Base-by-base conservation (phyloP, 2,113 vertebrate genomes). In the Ia io region DNA sequence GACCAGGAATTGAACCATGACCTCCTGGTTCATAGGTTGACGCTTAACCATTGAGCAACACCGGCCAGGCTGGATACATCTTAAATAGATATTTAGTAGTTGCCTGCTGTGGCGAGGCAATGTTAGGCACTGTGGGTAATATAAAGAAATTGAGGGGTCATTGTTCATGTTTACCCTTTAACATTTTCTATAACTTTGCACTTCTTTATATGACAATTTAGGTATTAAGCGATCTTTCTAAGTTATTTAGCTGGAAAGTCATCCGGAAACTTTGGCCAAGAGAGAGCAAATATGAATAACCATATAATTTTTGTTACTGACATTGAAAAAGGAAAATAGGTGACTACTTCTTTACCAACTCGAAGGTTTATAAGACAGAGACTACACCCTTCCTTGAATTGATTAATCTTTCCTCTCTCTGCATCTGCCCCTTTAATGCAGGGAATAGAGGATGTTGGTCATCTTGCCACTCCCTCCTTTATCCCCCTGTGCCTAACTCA, bases 301-400 rank as follows among this genome's bases (percentile, higher is more conserved):
- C 5, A 56, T 77, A 30, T 70, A 12, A 92, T 74, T 84, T 95
- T 76, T 96, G 77, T 44, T 90, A 78, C 84, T 70, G 84, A 94
- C 87, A 86, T 79, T 92, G 37, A 85, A 89, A 74, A 65, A 74
- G 53, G 14, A 79, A 87, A 88, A 47, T 10, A 56, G 42, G 22
- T 84, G 94, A 87, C n/a, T 28, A 77, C 12, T 94, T 87, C 61
- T 70, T 80, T 67, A 78, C 47, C 14, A 56, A 40, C 32, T 37
- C 59, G 44, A 93, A 84, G 32, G 59, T 13, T 16, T 42, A 16
- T 32, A 51, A 18, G 25, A 42, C 80, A 40, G 91, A 84, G 78
- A 79, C 22, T 44, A 11, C 3, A n/a, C 20, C 18, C 51, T 85
- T 12, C n/a, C 32, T 59, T 32, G 11, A 4, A 35, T 0, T 5